Percentiles rank a stretch among this genome's conserved stretches.
Conservation (phyloP, 1,140 invertebrate species). For the Manduca sexta region DNA sequence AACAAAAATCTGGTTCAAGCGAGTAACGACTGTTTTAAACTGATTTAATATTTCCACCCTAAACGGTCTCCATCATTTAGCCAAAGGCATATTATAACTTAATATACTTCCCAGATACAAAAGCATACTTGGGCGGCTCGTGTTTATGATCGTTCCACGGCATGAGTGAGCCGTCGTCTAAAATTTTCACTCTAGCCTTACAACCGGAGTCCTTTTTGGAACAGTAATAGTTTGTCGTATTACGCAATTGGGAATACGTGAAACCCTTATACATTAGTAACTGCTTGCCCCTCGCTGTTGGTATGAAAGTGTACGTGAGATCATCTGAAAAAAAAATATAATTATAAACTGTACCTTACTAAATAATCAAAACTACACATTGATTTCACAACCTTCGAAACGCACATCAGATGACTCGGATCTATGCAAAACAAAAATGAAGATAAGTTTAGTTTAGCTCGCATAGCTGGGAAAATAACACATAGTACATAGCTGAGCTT, state of each 20-base stretch:
- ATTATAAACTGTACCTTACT: too few species aligned
- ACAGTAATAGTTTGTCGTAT: slow-evolving; percentile 32
- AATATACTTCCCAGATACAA: neutral
- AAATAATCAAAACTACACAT: too few species aligned
- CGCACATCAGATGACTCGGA: too few species aligned
- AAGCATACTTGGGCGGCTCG: neutral
- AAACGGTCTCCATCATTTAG: too few species aligned
- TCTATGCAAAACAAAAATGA: too few species aligned
- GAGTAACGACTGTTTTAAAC: too few species aligned
- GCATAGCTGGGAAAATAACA: too few species aligned
- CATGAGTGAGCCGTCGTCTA: neutral
- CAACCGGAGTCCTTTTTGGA: slow-evolving; percentile 41
- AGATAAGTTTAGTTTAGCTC: too few species aligned
- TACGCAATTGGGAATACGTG: slow-evolving; percentile 13
- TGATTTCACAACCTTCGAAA: too few species aligned
- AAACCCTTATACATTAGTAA: slow-evolving; percentile 16
- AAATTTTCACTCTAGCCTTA: slow-evolving; percentile 30
- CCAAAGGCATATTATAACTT: neutral
- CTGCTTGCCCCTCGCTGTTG: slow-evolving; percentile 17
- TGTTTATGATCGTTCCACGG: neutral
- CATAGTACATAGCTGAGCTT: too few species aligned
- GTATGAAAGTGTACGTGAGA: slow-evolving; percentile 14
- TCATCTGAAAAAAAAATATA: slow-evolving; percentile 6
- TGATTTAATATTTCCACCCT: too few species aligned
- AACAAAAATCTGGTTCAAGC: too few species aligned